phyloP scores from a whole-genome alignment of 2,113 vertebrate genomes.

The Gorsachius goisagi region DNA sequence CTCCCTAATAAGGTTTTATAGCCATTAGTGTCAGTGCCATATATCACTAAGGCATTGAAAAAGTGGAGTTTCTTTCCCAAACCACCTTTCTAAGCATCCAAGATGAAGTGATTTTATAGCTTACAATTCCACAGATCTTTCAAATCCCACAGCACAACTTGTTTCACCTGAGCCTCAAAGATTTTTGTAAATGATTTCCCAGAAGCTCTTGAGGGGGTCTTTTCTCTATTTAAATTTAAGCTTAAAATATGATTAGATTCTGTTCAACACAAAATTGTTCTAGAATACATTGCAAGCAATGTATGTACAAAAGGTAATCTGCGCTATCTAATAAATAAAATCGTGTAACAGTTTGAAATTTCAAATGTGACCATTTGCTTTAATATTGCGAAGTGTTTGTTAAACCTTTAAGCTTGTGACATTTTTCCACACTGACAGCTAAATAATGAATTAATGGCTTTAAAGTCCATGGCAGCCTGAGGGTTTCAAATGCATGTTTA shows the following conservation, averaged over 20 bases:
- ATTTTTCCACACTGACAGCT: conserved; percentile 58
- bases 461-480: conserved; percentile 50
- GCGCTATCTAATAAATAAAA: conserved; percentile 61
- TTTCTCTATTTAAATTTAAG: conserved; percentile 63
- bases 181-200: conserved; percentile 63
- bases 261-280: conserved; percentile 25
- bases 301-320: conserved; percentile 45
- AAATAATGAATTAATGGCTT: conserved; percentile 66
- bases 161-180: conserved; percentile 58
- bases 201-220: conserved; percentile 57
- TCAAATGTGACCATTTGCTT: conserved; percentile 48
- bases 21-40: conserved; percentile 60
- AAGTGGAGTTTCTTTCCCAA: conserved; percentile 64
- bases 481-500: conserved; percentile 56
- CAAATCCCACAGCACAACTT: conserved; percentile 50
- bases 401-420: conserved; percentile 58
- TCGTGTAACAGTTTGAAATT: conserved; percentile 20
- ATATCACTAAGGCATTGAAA: conserved; percentile 69
- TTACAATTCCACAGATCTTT: conserved; percentile 66
- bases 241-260: conserved; percentile 46
- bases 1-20: conserved; percentile 70
- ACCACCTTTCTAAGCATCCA: conserved; percentile 67
- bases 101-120: conserved; percentile 71
- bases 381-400: conserved; percentile 40
- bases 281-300: conserved; percentile 19